These are phyloP conservation scores for Aphodius granarius DNA, from an alignment of 2,888 invertebrate genomes.

Conservation along the genomic window DNA sequence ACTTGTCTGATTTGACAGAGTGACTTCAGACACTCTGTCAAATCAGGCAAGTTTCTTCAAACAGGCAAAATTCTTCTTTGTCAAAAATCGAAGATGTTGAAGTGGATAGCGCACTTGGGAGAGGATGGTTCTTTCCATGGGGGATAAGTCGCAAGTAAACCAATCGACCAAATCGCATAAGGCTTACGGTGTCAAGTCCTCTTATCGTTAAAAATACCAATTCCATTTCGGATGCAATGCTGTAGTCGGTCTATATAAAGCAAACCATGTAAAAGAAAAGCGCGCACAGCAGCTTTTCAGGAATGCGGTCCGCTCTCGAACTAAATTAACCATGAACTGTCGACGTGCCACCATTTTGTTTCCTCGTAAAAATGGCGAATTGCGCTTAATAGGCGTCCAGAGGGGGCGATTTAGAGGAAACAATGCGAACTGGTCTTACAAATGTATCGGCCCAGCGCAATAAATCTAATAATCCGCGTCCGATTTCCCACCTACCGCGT, in stretches of 20 bases:
- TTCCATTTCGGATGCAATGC: neutral
- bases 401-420: slow-evolving; percentile 15
- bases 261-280: neutral
- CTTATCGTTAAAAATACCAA: neutral
- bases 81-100: no score
- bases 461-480: slow-evolving; percentile 35
- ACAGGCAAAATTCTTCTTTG: no score
- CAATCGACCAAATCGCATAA: neutral
- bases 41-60: no score
- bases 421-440: slow-evolving; percentile 31
- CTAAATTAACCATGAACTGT: neutral
- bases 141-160: no score
- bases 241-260: neutral
- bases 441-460: slow-evolving; percentile 28
- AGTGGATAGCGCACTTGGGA: no score
- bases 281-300: neutral
- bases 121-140: no score
- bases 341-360: slow-evolving; percentile 13
- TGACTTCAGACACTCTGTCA: no score
- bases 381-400: slow-evolving; percentile 17
- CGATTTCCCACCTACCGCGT: slow-evolving; percentile 41
- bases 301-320: neutral
- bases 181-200: neutral
- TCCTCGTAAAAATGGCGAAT: slow-evolving; percentile 31
- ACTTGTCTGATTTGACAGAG: no score